Evolutionary conservation across 2,797 vertebrate genomes (phyloP), one percentile per base, ranked within the genome.

Genomic region (Dendrocincla tyrannina): DNA sequence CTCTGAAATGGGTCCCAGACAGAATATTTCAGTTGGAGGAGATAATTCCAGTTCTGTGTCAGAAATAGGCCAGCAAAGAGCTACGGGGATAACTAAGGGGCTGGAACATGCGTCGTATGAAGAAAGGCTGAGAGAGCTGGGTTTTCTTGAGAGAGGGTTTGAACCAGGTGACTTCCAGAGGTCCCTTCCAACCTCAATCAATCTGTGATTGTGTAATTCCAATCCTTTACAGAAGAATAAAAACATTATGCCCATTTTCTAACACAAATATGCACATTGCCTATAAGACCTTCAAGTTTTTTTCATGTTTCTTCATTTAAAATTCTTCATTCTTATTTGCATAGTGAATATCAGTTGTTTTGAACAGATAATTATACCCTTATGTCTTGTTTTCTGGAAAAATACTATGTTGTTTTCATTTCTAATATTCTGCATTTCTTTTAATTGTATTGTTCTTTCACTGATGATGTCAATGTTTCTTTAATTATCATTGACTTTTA

Each of bases 81-180:
- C 2, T 22, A 25, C 17, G 4, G 52, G 33, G 11, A 44, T 52
- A 18, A 82, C 28, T 39, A 8, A 55, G 17, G 22, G 25, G 11
- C 7, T 67, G 13, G 5, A 64, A 5, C 3, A 25, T 30, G 17
- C 28, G 11, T 77, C 0, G 0, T 10, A 32, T 25, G 10, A 86
- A 66, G 13, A 69, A 77, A 58, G 24, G 3, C n/a, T 91, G 50
- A 52, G n/a, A 68, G 10, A 60, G 2, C 1, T 69, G 23, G 1
- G 8, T 77, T 23, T 58, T 9, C 10, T 41, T 73, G 19, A 74
- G 62, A 70, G 73, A 7, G 4, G 3, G 1, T 1, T 33, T 87
- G 32, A 78, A 58, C 3, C 6, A 49, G 22, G n/a, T 39, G 22
- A 56, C 8, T 25, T 92, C 15, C 41, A 78, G 30, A 62, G 3